Evolutionary conservation across 2,888 invertebrate species (phyloP).

Genomic region (Eristalinus aeneus): DNA sequence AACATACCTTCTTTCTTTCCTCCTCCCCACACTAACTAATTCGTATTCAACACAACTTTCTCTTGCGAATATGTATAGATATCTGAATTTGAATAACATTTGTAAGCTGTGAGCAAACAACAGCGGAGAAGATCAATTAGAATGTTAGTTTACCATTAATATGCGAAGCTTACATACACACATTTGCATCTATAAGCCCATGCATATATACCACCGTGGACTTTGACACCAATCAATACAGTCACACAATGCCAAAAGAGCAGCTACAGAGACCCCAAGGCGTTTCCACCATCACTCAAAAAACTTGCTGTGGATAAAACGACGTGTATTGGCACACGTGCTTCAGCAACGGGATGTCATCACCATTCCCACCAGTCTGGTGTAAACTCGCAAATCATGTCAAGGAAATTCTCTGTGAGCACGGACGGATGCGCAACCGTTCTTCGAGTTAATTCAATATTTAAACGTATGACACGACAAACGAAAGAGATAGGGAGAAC

Average conservation of each 20-base stretch:
- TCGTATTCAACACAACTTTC: slow-evolving; percentile 16
- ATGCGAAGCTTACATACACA: background rate
- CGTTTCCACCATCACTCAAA: background rate
- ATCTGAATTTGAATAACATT: background rate
- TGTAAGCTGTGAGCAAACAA: background rate
- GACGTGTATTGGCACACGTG: background rate
- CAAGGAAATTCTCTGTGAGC: background rate
- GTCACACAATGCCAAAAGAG: background rate
- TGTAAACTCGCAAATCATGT: background rate
- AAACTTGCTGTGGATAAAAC: background rate
- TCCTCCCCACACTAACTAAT: background rate
- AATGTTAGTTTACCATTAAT: background rate
- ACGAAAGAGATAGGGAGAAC: background rate
- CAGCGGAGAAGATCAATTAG: slow-evolving; percentile 3
- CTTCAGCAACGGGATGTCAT: background rate
- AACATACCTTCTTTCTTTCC: background rate
- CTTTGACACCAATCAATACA: background rate
- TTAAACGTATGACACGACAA: background rate
- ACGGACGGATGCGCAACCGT: background rate
- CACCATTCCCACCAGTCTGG: background rate
- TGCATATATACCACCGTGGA: background rate
- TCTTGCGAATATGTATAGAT: background rate
- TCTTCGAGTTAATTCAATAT: background rate
- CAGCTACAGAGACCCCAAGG: background rate
- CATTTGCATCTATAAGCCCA: background rate